These are phyloP conservation scores for Drosophila recens DNA, from an alignment of 2,888 invertebrate species.

Conservation along the genomic window DNA sequence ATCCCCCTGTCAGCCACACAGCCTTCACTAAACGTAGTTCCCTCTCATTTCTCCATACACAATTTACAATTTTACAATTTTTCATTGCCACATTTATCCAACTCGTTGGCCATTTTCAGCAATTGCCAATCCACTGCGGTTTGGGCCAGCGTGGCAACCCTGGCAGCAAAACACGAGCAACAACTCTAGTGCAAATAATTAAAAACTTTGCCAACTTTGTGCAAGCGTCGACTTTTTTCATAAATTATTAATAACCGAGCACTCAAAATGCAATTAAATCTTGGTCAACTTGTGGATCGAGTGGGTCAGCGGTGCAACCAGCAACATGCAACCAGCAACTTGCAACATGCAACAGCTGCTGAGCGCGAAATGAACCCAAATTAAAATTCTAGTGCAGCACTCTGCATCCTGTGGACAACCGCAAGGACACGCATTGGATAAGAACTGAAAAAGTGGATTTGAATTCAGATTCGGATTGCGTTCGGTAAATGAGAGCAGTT, in stretches of 20 bases:
- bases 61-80: conserved; percentile 70
- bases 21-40: conserved; percentile 33
- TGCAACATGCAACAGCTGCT: conserved; percentile 75
- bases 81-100: conserved; percentile 62
- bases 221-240: conserved; percentile 45
- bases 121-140: conserved; percentile 69
- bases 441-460: conserved; percentile 40
- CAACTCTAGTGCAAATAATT: conserved; percentile 69
- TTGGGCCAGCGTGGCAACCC: conserved; percentile 53
- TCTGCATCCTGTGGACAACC: conserved; percentile 18
- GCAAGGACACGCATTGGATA: conserved; percentile 46
- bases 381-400: conserved; percentile 74
- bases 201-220: conserved; percentile 68
- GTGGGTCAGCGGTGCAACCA: conserved; percentile 27
- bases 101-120: conserved; percentile 50
- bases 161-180: conserved; percentile 9
- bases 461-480: conserved; percentile 40
- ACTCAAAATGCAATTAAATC: conserved; percentile 81
- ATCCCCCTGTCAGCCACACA: neutral
- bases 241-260: conserved; percentile 74
- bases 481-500: conserved; percentile 58
- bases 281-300: conserved; percentile 75
- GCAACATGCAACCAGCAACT: no score
- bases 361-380: conserved; percentile 64
- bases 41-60: conserved; percentile 34